Base-by-base conservation (phyloP, 2,797 vertebrate genomes). In the Pantherophis vulpinus region DNA sequence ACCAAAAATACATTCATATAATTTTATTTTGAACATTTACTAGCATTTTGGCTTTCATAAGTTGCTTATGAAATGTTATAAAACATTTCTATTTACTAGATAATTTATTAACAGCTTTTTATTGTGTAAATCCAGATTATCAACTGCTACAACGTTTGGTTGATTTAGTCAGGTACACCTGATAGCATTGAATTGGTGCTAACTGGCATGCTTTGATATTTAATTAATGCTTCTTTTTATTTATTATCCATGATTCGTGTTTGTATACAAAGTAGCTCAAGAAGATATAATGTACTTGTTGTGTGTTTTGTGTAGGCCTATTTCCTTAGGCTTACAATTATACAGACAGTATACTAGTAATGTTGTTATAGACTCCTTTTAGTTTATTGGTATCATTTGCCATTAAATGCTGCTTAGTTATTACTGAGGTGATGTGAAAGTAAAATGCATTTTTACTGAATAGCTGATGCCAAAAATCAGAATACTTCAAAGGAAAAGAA, bases 341-440 rank as follows among this genome's bases (percentile, higher is more conserved):
- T 32, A 32, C 18, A 61, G 55, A 94, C 61, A 86, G 91, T 93
- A 91, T 95, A 91, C 87, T 66, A 91, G 61, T 94, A 95, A 91
- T 66, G 93, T 55, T 94, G 58, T 92, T 95, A 27, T 92, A 92
- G 91, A 93, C 93, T 89, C 56, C 25, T 56, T 83, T 32, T 54
- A 86, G 11, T 89, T 74, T 90, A 70, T 93, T 93, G 92, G 63
- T 94, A 90, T 86, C 95, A 1, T 94, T 70, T 66, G 60, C 91
- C 94, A 74, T 91, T 93, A 94, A 20, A 74, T 74, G 70, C 70
- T 37, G 37, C 20, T 83, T 42, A 60, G 23, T 91, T 92, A 89
- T 95, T 95, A 88, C 32, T 32, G 58, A 42, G 60, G 60, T 37
- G n/a, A 37, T 18, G n/a, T 37, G 66, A 32, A 74, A 37, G 32